These are phyloP conservation scores for Piaya cayana DNA, from an alignment of 2,113 vertebrate species.

Conservation along the genomic window DNA sequence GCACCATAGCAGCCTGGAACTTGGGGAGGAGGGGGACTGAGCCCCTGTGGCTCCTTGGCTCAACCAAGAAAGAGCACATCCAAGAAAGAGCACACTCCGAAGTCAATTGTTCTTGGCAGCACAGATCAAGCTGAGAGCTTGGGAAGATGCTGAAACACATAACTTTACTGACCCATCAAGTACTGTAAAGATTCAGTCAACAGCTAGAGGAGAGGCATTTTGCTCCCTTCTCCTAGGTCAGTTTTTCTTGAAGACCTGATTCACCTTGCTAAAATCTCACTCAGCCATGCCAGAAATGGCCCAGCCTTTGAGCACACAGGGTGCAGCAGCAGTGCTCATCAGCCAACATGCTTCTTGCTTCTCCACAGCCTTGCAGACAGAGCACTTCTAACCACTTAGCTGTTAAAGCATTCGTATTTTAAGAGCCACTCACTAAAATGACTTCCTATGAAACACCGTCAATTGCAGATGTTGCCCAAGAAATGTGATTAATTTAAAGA, in stretches of 20 bases:
- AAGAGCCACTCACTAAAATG: background rate
- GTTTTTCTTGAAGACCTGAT: background rate
- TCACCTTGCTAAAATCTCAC: background rate
- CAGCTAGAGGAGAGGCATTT: background rate
- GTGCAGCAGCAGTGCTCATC: background rate
- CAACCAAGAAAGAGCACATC: too few relatives aligned
- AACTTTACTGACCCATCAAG: background rate
- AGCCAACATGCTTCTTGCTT: rapidly evolving
- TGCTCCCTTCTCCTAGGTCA: background rate
- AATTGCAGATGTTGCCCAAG: background rate
- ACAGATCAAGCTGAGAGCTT: background rate
- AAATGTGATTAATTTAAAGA: background rate
- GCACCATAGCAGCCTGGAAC: rapidly evolving
- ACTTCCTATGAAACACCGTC: background rate
- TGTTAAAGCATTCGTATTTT: background rate
- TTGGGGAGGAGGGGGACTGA: background rate
- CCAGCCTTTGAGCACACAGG: rapidly evolving
- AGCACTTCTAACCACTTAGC: background rate
- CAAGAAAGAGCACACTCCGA: background rate
- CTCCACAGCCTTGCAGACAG: rapidly evolving
- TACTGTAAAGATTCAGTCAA: background rate
- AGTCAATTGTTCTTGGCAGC: background rate
- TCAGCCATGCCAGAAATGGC: background rate
- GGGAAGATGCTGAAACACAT: rapidly evolving
- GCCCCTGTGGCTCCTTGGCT: rapidly evolving